These are phyloP conservation scores for Euthynnus affinis DNA, from an alignment of 2,797 vertebrate genomes.

Conservation along the genomic window DNA sequence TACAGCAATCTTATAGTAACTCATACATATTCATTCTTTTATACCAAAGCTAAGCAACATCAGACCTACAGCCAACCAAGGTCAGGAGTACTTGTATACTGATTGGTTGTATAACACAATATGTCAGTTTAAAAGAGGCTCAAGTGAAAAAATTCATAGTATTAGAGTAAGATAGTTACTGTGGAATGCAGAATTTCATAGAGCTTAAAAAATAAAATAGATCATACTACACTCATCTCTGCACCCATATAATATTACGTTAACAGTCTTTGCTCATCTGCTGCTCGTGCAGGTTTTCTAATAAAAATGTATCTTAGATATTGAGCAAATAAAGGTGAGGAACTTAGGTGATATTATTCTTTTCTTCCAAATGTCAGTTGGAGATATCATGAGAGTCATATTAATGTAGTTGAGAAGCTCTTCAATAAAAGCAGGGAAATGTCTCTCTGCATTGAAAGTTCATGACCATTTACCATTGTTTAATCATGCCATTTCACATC, in stretches of 20 bases:
- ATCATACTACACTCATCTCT: constrained; percentile 44
- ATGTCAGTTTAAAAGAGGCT: constrained; percentile 1
- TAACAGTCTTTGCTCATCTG: constrained; percentile 76
- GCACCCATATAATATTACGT: constrained; percentile 72
- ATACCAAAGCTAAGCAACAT: not conserved
- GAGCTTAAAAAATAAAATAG: constrained; percentile 55
- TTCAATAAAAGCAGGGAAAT: constrained; percentile 75
- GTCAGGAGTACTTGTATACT: not conserved
- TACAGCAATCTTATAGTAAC: not conserved
- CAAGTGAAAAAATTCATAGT: not conserved
- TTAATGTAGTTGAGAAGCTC: constrained; percentile 75
- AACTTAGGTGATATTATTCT: constrained; percentile 83
- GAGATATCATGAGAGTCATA: constrained; percentile 77
- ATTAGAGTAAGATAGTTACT: constrained; percentile 22
- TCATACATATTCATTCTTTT: not conserved
- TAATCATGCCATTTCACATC: constrained; percentile 77
- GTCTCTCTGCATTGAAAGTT: constrained; percentile 82
- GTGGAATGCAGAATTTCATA: constrained; percentile 56
- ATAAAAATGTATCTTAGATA: constrained; percentile 83
- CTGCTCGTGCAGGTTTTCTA: constrained; percentile 63
- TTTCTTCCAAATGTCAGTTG: constrained; percentile 81
- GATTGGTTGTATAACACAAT: constrained; percentile 3
- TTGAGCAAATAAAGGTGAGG: constrained; percentile 80
- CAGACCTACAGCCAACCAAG: not conserved
- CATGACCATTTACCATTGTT: constrained; percentile 81